A percentile compares a stretch with the other conserved stretches of the same genome.
Evolutionary conservation across 2,797 vertebrate genomes (phyloP).

Genomic region (Anableps anableps): DNA sequence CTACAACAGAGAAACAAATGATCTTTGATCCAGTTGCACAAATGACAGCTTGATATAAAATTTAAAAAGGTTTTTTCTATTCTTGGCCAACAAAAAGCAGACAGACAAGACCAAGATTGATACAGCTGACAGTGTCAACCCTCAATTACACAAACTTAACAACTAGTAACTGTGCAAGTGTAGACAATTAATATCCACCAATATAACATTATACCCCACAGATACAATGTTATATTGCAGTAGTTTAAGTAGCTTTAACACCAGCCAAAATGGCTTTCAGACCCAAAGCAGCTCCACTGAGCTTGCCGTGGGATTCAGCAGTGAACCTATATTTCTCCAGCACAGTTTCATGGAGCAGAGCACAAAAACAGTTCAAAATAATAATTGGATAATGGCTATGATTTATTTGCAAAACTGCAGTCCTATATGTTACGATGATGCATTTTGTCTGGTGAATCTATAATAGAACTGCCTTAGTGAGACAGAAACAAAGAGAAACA

Average conservation of each 20-base stretch:
- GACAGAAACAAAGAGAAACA: too few relatives aligned
- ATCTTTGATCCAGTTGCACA: neutral
- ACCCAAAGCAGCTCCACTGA: neutral
- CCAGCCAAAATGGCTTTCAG: neutral
- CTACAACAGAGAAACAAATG: neutral
- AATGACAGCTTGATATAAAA: neutral
- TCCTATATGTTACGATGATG: neutral
- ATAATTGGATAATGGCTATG: neutral
- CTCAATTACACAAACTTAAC: neutral
- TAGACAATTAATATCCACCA: neutral
- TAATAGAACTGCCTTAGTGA: neutral
- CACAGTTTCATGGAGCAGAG: neutral
- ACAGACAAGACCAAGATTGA: neutral
- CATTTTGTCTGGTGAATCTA: neutral
- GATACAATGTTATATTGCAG: neutral
- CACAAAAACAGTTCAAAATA: neutral
- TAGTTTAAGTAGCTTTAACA: neutral
- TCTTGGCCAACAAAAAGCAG: neutral
- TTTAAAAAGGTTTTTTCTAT: neutral
- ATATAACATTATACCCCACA: neutral
- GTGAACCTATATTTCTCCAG: neutral
- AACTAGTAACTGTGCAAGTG: neutral
- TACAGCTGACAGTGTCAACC: neutral
- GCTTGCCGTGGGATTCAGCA: neutral
- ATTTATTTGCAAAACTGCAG: neutral